Base-by-base conservation (phyloP, 2,797 vertebrate species). In the Siniperca obscura region DNA sequence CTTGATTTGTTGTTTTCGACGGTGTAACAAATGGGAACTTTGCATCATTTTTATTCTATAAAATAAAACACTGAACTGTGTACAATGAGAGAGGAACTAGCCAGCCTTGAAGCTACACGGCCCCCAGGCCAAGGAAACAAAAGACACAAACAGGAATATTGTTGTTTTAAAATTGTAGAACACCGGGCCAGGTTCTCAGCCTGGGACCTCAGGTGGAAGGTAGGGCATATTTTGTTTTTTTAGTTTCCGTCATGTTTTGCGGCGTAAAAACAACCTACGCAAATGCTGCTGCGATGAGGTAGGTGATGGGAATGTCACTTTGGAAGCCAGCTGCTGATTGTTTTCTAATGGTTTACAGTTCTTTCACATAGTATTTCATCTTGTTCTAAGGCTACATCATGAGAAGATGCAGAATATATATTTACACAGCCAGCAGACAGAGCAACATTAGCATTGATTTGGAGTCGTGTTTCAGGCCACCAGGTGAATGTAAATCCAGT, bases 181-280 rank as follows among this genome's bases (percentile, higher is more conserved):
- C 17, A 60, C 19, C 11, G 25, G 55, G 55, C 56, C 27, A 19
- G 22, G 27, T 17, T 34, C 27, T 34, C 46, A 48, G 5, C 17
- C 5, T 48, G 46, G 4, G 14, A 27, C 55, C 25, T 6, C 5
- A 25, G 4, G 11, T 14, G 5, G n/a, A 57, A 30, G 16, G 27
- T 40, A 13, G 30, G 34, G 30, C 12, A 36, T 22, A n/a, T 68
- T 68, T 48, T 10, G 48, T 16, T 25, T 7, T 3, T 22, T 3
- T 12, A 11, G 10, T 42, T 42, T 42, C 36, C 5, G 19, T 48
- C 40, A 22, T 34, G 44, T 38, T 38, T 36, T 46, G n/a, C 5
- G 12, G 1, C 0, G 0, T 7, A 34, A 27, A 2, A 56, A 3
- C 40, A 42, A 11, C 10, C 14, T 17, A 46, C 2, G 4, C 13